Base-by-base conservation (phyloP, 23 tunicate species). In the Halocynthia aurantium region DNA sequence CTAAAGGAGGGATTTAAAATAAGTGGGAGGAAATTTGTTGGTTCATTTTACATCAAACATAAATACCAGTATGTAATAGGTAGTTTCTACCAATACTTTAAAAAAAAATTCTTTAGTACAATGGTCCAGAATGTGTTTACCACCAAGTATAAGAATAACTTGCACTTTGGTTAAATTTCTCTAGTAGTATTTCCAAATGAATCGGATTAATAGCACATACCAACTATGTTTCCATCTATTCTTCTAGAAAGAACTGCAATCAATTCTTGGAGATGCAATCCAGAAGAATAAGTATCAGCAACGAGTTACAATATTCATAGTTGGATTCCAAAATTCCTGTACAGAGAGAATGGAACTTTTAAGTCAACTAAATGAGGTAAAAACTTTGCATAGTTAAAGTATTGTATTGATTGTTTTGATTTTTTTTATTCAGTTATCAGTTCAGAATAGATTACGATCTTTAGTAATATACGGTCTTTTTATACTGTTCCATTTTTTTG, bases 201-300 rank as follows among this genome's bases (percentile, higher is more conserved):
- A 31, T 31, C 44, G 4, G 44, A 31, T 31, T 9, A 56, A 13
- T 54, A 15, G 1, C 12, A 67, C 2, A 15, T 15, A 19, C 22
- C 13, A 40, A 11, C 55, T 50, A 17, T 6, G 1, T n/a, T 71
- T 9, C n/a, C n/a, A 7, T 51, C 55, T 40, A 22, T 11, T 62
- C 61, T 58, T 70, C 11, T 65, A 88, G 95, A 69, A 82, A 57
- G 83, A 80, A 56, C 72, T 88, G 52, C 88, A 88, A 79, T 72
- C 81, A 49, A 71, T 88, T 7, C 55, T 88, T 6, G 80, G 80
- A 61, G 95, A 88, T 72, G 76, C 81, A 50, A 70, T 88, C 19
- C 51, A 77, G 55, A 88, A 83, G 61, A 88, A 65, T 40, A 85
- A 88, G 67, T 88, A 88, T 65, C 95, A 88, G 69, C 95, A 83